Evolutionary conservation across 2,797 vertebrate genomes (phyloP).

Genomic region (Ficedula albicollis): DNA sequence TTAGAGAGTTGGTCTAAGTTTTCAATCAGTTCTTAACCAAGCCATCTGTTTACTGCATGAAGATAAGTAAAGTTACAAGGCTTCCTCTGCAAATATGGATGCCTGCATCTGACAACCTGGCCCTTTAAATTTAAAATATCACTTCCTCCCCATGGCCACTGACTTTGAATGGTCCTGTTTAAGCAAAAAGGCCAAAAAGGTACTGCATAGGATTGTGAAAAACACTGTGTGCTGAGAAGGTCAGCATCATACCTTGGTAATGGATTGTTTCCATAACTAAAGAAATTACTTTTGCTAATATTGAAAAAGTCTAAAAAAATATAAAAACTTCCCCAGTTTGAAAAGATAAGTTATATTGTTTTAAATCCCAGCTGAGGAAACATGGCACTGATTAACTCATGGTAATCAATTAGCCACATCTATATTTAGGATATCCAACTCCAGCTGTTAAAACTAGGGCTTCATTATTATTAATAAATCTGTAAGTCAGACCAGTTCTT

Average conservation of each 20-base stretch:
- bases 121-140: conserved; percentile 26
- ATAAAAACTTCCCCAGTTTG: neutral
- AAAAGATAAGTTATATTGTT: conserved; percentile 39
- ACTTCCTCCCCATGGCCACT: neutral
- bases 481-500: conserved; percentile 11
- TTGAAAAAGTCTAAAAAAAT: neutral
- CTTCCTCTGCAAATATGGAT: neutral
- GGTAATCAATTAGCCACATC: conserved; percentile 45
- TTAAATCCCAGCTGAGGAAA: conserved; percentile 46
- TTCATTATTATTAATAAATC: conserved; percentile 52
- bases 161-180: neutral
- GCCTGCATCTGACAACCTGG: neutral
- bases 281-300: neutral
- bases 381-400: conserved; percentile 21
- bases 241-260: conserved; percentile 3
- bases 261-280: neutral
- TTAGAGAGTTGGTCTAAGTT: neutral
- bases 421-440: conserved; percentile 45
- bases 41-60: conserved; percentile 21
- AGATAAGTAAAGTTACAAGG: neutral
- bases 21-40: conserved; percentile 18
- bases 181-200: neutral
- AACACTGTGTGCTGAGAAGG: neutral
- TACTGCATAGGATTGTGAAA: neutral
- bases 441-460: conserved; percentile 32